These are phyloP conservation scores for Drosophila fuyamai DNA, from an alignment of 1,140 invertebrate species.

Conservation along the genomic window DNA sequence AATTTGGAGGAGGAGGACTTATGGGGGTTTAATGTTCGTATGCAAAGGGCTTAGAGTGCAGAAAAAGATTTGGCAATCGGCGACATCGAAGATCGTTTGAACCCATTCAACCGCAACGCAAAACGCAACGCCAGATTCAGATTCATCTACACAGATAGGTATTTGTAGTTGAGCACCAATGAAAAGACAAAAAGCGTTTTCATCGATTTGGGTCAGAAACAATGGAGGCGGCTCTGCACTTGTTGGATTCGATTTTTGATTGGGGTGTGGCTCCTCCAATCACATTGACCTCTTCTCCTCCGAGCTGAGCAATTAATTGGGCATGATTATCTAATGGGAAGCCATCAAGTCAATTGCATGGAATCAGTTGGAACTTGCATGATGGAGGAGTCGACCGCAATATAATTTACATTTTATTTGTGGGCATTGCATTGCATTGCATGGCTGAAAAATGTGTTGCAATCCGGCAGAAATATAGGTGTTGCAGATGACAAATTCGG, in stretches of 20 bases:
- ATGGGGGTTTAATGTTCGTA: conserved; percentile 59
- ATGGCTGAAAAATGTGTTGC: conserved; percentile 31
- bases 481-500: conserved; percentile 40
- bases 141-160: conserved; percentile 27
- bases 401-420: conserved; percentile 44
- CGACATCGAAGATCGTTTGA: conserved; percentile 72
- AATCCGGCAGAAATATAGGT: neutral
- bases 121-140: conserved; percentile 55
- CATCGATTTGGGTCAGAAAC: conserved; percentile 70
- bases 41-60: conserved; percentile 71
- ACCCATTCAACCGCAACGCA: conserved; percentile 78
- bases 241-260: conserved; percentile 43
- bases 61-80: conserved; percentile 72
- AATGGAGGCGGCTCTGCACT: conserved; percentile 60
- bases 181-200: conserved; percentile 55
- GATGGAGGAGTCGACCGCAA: conserved; percentile 36
- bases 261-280: conserved; percentile 41
- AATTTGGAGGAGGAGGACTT: conserved; percentile 32
- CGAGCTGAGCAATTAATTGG: conserved; percentile 33
- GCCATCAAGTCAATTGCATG: conserved; percentile 37
- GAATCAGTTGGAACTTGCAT: conserved; percentile 20
- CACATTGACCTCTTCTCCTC: conserved; percentile 59
- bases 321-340: conserved; percentile 49
- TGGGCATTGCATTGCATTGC: conserved; percentile 26
- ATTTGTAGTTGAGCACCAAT: conserved; percentile 35